Conservation (phyloP, 2,888 invertebrate species). For the Brenthis daphne region DNA sequence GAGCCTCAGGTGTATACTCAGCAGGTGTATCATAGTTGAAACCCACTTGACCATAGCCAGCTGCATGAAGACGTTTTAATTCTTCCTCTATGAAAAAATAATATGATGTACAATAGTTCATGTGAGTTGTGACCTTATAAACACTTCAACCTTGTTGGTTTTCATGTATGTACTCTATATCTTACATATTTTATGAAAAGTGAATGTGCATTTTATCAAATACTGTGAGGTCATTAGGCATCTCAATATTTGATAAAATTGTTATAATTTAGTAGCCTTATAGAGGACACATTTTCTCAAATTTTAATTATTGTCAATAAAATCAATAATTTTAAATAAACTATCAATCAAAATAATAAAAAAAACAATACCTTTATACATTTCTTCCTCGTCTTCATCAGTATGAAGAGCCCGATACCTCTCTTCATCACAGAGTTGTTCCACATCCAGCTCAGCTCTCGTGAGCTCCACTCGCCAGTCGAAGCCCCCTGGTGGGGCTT, state of each 20-base stretch:
- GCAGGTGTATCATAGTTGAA: constrained; percentile 86
- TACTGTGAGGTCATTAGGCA: too few species aligned
- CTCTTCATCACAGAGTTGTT: constrained; percentile 97
- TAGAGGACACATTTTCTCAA: background rate
- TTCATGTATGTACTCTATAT: background rate
- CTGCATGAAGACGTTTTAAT: constrained; percentile 91
- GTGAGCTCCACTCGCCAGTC: constrained; percentile 84
- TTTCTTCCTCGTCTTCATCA: constrained; percentile 93
- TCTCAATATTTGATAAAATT: too few species aligned
- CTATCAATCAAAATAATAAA: background rate
- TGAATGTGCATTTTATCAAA: too few species aligned
- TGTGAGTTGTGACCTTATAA: background rate
- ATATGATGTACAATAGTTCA: background rate
- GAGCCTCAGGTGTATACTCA: constrained; percentile 74
- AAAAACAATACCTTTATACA: constrained; percentile 90
- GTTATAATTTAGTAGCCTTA: background rate
- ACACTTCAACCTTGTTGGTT: background rate
- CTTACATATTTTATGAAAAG: background rate
- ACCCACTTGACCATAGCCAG: constrained; percentile 88
- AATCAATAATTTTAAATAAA: background rate
- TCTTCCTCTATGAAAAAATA: constrained; percentile 89
- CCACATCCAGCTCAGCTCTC: constrained; percentile 89
- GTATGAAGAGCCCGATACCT: constrained; percentile 94
- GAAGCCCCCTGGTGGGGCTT: constrained; percentile 89
- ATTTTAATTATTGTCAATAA: background rate